Base-by-base conservation (phyloP, 1,140 invertebrate species). In the Anagrus nilaparvatae region DNA sequence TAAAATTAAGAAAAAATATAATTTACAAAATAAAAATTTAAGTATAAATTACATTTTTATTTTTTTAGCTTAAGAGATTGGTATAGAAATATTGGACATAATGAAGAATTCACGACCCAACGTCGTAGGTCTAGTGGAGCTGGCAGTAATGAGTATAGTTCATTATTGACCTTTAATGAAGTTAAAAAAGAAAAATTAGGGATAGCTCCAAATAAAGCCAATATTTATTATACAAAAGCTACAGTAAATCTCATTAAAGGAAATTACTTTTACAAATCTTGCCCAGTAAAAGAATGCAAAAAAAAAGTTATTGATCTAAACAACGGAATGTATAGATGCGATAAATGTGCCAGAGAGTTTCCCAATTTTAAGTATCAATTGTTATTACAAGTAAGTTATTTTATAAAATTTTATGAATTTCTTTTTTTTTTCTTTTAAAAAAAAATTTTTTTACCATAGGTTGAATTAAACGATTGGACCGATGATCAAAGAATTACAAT, bases 231-330 rank as follows among this genome's bases (percentile, higher is more conserved):
- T 43, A 65, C 66, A 19, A 81, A 81, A 58, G 85, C 73, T 2
- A 77, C 75, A 3, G 60, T 92, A 17, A 69, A 79, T 30, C 64
- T 83, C 31, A 60, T 88, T 13, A 73, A 76, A 52, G 87, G 93
- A 45, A 92, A 87, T 58, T 74, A 80, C 18, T 62, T 93, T 33
- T 97, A 97, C 59, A 82, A 89, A 69, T 82, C 90, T 1, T 97
- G 93, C 55, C 85, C 90, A 0, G 71, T 73, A 41, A 73, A 81
- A 6, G 74, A 77, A 24, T 97, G 93, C 62, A 93, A 94, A 55
- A 97, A 97, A 59, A 97, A 97, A 64, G n/a, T 89, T 1, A 67
- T 93, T 19, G 91, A 97, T 67, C 73, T 82, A 56, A 77, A 83
- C 31, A 90, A 91, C 60, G 87, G 84, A 4, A 71, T 81, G 48